Evolutionary conservation across 2,797 vertebrate species (phyloP), one percentile per base, ranked within the genome.

Genomic region (Peromyscus nudipes): DNA sequence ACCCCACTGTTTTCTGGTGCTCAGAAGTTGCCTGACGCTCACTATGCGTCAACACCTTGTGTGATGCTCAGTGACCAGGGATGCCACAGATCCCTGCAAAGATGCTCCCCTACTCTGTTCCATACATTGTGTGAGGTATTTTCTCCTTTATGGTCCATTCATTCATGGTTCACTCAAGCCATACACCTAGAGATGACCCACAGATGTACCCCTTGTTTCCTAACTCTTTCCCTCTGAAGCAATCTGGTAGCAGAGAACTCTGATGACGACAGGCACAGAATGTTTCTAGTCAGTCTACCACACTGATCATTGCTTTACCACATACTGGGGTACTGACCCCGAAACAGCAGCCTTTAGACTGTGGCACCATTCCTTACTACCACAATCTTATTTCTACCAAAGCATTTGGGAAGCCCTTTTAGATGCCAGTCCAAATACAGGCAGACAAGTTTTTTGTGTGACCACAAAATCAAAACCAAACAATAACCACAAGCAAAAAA

Each of bases 361-460:
- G 4, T n/a, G 76, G 34, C 55, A 85, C 55, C 43, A 67, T 80
- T 80, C 40, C 65, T 89, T 75, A 46, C n/a, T 69, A 81, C 43
- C 88, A 76, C 52, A 82, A 67, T 40, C 29, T 84, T 73, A 46
- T 89, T 90, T 92, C 64, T 80, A 52, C 43, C 55, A 65, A 67
- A 52, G 76, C 52, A 65, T 91, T 91, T 92, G 75, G 17, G 87
- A 94, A 76, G 29, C 17, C 37, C 19, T 57, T 80, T 27, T 88
- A 46, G 86, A 90, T 40, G 79, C 49, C 65, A 88, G 86, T 93
- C 55, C 55, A 55, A 92, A 19, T 89, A 13, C 9, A 87, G n/a
- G 49, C 43, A 79, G 37, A 21, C 29, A 94, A 79, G 75, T 31
- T 37, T 94, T 92, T 97, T 37, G 76, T 52, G 2, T 84, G 60